Evolutionary conservation across 2,797 vertebrate species (phyloP).

Genomic region (Chelon labrosus): DNA sequence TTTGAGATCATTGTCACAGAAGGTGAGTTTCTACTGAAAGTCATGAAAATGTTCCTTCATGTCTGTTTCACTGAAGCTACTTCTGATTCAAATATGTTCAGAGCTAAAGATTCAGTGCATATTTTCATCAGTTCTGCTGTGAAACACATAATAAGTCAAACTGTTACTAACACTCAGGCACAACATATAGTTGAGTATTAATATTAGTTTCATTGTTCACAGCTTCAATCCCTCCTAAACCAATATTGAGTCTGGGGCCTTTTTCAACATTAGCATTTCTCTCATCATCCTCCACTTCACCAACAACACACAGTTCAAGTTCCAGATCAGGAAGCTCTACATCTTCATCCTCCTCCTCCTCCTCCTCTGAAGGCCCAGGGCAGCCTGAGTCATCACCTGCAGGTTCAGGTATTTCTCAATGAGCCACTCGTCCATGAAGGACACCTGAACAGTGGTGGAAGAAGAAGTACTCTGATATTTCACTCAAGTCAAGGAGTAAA

Average conservation of each 20-base stretch:
- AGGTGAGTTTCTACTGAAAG: slow-evolving; percentile 40
- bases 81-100: slow-evolving; percentile 4
- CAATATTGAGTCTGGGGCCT: not conserved
- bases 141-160: not conserved
- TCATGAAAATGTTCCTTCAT: not conserved
- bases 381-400: not conserved
- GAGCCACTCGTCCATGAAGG: too few species aligned
- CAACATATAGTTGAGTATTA: not conserved
- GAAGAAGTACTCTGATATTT: too few species aligned
- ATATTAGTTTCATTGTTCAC: not conserved
- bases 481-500: too few species aligned
- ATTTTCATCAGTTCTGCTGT: not conserved
- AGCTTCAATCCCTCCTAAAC: not conserved
- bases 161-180: not conserved
- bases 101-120: not conserved
- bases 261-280: not conserved
- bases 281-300: not conserved
- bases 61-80: not conserved
- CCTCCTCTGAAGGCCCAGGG: too few species aligned
- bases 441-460: not conserved
- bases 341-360: too few species aligned
- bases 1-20: not conserved
- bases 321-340: too few species aligned
- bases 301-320: not conserved
- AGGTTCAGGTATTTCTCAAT: too few species aligned